Percentiles rank a stretch among this genome's conserved stretches.
Conservation (phyloP, 64 coral and sea anemone species). For the Astreopora myriophthalma region DNA sequence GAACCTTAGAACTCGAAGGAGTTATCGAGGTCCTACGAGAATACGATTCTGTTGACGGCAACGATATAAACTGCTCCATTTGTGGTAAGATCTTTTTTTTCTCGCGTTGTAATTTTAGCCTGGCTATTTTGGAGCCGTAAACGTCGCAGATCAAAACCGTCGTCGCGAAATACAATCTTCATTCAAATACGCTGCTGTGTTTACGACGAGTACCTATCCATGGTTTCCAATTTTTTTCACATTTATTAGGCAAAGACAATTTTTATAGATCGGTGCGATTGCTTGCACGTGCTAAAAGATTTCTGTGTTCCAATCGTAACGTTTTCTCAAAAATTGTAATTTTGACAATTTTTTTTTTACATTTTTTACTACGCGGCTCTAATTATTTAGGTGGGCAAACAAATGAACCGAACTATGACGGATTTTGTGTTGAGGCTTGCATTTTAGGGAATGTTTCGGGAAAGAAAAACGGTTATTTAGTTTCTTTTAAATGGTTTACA, state of each 20-base stretch:
- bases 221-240: neutral
- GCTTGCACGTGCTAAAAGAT: neutral
- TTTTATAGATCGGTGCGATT: neutral
- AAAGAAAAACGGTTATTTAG: neutral
- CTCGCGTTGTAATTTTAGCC: neutral
- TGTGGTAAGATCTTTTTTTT: slow-evolving; percentile 84
- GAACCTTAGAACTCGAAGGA: slow-evolving; percentile 90
- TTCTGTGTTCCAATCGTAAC: neutral
- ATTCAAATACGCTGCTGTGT: slow-evolving; percentile 34
- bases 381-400: slow-evolving; percentile 83
- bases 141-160: neutral
- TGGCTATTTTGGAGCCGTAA: neutral
- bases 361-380: slow-evolving; percentile 39
- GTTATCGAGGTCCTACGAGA: slow-evolving; percentile 97
- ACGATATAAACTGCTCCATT: slow-evolving; percentile 98
- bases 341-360: slow-evolving; percentile 77
- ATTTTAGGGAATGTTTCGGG: slow-evolving; percentile 4
- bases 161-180: slow-evolving; percentile 26
- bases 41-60: slow-evolving; percentile 92
- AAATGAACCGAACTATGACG: slow-evolving; percentile 38
- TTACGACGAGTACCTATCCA: neutral
- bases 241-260: neutral
- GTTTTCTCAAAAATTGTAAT: slow-evolving; percentile 21
- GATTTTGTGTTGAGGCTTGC: slow-evolving; percentile 15
- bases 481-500: slow-evolving; percentile 7